Base-by-base conservation (phyloP, 2,888 invertebrate genomes). In the Erebia aethiops region DNA sequence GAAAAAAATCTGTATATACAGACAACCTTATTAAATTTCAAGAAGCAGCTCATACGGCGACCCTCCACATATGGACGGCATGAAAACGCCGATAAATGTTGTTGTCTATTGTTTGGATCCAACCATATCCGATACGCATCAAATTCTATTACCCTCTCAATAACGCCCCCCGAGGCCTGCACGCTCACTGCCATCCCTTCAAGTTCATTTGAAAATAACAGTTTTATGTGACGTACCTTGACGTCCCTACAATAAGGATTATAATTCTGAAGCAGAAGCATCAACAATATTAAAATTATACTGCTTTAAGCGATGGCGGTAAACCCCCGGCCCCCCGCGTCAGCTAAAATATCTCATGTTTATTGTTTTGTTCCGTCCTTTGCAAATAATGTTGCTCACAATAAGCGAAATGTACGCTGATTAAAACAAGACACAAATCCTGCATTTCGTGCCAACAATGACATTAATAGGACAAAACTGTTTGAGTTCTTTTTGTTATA, bases 121-220 rank as follows among this genome's bases (percentile, higher is more conserved):
- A 21, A 21, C 21, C 21, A 21, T 21, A 21, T 26, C 26, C 65
- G 54, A 35, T 35, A 16, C 64, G 14, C 65, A 65, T 65, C 65
- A 65, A 65, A 65, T 65, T 54, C 54, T 56, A 65, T 56, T 56
- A 43, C 18, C 21, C 43, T 52, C 54, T 56, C 65, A 41, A 65
- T 65, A 65, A 65, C 56, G 54, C 4, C 18, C 41, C 60, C 41
- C 41, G 51, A 13, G 18, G 54, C 54, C 35, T 7, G 7, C 35
- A 5, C 35, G 35, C 35, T 35, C 35, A 5, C 35, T 35, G 7
- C 35, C 35, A 35, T 2, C 7, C 7, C 26, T 26, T 26, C 1
- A 26, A 26, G 26, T 3, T 2, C 3, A 4, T 26, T 26, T 3
- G 26, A 26, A 26, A 26, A 35, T 35, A 0, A 35, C 35, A 35